Conservation (phyloP, 2,113 vertebrate species). For the Physeter macrocephalus region DNA sequence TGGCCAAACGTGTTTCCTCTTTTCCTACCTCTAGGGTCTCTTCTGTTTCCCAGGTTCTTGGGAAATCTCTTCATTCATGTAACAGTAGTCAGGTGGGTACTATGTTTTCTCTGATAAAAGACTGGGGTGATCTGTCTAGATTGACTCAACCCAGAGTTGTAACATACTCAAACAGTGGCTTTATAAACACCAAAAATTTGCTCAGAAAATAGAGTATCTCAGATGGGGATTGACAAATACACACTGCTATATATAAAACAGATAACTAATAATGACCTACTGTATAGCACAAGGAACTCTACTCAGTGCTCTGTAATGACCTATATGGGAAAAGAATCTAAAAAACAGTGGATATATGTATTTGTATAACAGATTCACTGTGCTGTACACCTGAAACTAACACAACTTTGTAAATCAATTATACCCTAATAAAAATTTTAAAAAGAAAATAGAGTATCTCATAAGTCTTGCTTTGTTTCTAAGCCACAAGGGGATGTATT, state of each 20-base stretch:
- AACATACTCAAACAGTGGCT: constrained; percentile 2
- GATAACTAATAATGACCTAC: too few species aligned
- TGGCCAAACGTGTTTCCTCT: neutral
- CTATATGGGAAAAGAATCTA: too few species aligned
- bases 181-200: neutral
- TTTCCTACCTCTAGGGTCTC: neutral
- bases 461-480: neutral
- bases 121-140: neutral
- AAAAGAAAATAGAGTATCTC: neutral
- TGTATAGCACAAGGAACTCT: too few species aligned
- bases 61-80: neutral
- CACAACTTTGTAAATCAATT: too few species aligned
- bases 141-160: neutral
- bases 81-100: neutral
- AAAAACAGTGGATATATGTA: too few species aligned
- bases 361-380: too few species aligned
- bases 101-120: constrained; percentile 15
- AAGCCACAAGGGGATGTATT: neutral
- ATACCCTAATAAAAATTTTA: too few species aligned
- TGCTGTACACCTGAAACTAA: too few species aligned
- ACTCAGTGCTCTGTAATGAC: too few species aligned
- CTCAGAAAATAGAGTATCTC: neutral
- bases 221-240: too few species aligned
- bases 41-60: neutral
- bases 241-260: too few species aligned